Conservation (phyloP, 2,888 invertebrate species). For the Himalopsyche kuldschensis region DNA sequence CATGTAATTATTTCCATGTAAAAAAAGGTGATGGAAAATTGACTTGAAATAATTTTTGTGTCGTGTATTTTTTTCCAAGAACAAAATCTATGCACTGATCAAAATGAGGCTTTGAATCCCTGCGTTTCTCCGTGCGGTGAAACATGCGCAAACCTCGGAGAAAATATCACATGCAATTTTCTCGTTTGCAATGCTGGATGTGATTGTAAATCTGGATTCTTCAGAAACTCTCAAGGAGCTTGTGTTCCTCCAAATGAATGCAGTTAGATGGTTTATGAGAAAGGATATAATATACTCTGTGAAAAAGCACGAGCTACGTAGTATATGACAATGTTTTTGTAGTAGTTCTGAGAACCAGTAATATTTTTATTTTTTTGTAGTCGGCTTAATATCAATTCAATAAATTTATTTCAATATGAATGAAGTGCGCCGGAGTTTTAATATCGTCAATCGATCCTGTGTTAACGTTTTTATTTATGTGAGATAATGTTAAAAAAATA, state of each 20-base stretch:
- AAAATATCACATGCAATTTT: conserved; percentile 26
- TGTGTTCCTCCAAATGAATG: conserved; percentile 31
- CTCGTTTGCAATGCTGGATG: conserved; percentile 29
- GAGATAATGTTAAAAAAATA: too few relatives aligned
- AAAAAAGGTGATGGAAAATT: too few relatives aligned
- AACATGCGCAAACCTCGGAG: conserved; percentile 18
- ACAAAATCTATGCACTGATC: background rate
- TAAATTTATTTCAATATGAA: too few relatives aligned
- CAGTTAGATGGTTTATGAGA: background rate
- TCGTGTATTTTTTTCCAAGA: background rate
- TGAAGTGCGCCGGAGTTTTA: too few relatives aligned
- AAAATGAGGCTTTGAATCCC: conserved; percentile 12
- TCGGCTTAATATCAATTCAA: too few relatives aligned
- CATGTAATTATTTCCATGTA: too few relatives aligned
- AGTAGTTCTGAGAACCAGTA: background rate
- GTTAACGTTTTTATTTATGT: too few relatives aligned
- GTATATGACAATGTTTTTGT: background rate
- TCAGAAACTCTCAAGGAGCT: conserved; percentile 16
- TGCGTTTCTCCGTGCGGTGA: conserved; percentile 31
- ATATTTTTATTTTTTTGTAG: background rate
- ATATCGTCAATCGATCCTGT: too few relatives aligned
- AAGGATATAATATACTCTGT: background rate
- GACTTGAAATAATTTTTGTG: too few relatives aligned
- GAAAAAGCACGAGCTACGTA: background rate
- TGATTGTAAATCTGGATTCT: conserved; percentile 28